Conservation (phyloP, 1,140 invertebrate genomes). For the Pachypsylla venusta region DNA sequence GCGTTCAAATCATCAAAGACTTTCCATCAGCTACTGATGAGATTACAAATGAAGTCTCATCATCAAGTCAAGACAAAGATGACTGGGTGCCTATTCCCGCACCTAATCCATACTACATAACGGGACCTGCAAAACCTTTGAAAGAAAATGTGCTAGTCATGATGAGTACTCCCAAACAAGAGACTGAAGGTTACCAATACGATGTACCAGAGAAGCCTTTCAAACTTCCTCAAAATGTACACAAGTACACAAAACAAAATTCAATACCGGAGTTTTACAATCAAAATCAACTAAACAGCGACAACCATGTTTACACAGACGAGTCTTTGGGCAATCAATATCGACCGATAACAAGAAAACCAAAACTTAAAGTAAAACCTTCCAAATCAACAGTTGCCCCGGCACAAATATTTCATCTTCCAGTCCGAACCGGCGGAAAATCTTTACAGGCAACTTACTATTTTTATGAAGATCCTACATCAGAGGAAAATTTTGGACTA, state of each 20-base stretch:
- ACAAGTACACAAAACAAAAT: conserved; percentile 1
- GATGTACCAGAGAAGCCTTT: conserved; percentile 11
- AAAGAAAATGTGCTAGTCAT: conserved; percentile 12
- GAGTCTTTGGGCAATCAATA: neutral
- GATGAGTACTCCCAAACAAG: conserved; percentile 11
- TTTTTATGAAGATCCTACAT: conserved; percentile 27
- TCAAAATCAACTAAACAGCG: too few species aligned
- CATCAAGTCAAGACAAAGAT: conserved; percentile 17
- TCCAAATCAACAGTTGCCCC: conserved; percentile 10
- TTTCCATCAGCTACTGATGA: conserved; percentile 11
- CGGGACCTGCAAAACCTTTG: conserved; percentile 18
- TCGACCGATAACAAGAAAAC: neutral
- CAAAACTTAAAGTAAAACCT: neutral
- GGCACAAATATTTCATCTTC: neutral
- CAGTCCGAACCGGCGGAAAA: conserved; percentile 10
- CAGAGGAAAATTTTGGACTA: neutral
- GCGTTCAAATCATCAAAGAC: conserved; percentile 16
- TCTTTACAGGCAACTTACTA: conserved; percentile 23
- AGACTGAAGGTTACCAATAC: conserved; percentile 9
- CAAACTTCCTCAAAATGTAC: neutral
- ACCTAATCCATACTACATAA: conserved; percentile 23
- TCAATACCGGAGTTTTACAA: neutral
- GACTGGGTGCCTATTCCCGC: conserved; percentile 25
- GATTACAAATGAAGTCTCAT: conserved; percentile 19
- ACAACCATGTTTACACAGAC: conserved; percentile 7